Evolutionary conservation across 2,113 vertebrate genomes (phyloP).

Genomic region (Meleagris gallopavo): DNA sequence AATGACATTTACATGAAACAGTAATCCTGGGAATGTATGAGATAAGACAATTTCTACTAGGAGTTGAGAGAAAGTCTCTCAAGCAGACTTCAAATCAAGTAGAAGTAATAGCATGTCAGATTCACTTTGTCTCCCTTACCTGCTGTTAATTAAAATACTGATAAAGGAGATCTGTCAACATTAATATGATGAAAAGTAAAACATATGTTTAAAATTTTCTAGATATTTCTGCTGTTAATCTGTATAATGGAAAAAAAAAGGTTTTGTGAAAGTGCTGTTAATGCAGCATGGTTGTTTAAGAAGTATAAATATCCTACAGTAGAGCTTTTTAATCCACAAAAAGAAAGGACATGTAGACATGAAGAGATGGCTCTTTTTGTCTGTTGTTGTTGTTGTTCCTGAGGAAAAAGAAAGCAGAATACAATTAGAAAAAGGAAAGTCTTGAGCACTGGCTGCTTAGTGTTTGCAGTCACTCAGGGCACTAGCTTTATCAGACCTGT

Average conservation of each 20-base stretch:
- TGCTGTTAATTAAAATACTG: constrained; percentile 73
- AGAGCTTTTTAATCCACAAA: background rate
- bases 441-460: background rate
- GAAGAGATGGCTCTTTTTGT: background rate
- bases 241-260: constrained; percentile 60
- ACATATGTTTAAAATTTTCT: constrained; percentile 55
- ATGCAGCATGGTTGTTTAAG: constrained; percentile 10
- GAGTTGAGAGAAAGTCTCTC: constrained; percentile 53
- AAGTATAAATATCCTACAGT: background rate
- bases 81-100: constrained; percentile 69
- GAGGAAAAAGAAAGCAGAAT: background rate
- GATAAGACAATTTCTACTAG: constrained; percentile 72
- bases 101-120: constrained; percentile 59
- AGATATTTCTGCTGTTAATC: constrained; percentile 74
- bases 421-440: background rate
- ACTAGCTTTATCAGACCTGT: background rate
- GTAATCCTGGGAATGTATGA: constrained; percentile 64
- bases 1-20: constrained; percentile 83
- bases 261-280: constrained; percentile 27
- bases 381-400: background rate
- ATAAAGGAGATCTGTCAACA: constrained; percentile 74
- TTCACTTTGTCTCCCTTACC: constrained; percentile 54
- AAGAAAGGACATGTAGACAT: background rate
- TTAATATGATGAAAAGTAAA: constrained; percentile 67
- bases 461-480: background rate